Conservation (phyloP, 1,140 invertebrate genomes). For the Parasteatoda tepidariorum region DNA sequence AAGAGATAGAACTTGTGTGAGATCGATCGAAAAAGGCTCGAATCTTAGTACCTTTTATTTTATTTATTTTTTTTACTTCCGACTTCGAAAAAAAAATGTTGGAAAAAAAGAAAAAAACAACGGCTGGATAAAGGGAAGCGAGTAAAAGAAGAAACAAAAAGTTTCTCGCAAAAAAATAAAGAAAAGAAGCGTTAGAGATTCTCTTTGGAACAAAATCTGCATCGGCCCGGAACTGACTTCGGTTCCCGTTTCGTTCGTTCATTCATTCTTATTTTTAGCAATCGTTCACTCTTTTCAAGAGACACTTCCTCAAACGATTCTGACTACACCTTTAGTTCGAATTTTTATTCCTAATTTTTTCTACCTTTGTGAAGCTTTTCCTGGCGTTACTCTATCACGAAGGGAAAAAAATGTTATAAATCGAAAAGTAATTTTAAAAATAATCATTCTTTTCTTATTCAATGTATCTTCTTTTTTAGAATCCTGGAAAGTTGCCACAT, state of each 20-base stretch:
- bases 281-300: neutral
- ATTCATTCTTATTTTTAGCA: neutral
- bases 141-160: neutral
- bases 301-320: conserved; percentile 13
- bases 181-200: neutral
- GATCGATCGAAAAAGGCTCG: conserved; percentile 31
- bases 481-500: too few species aligned
- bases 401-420: neutral
- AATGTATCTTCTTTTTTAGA: neutral
- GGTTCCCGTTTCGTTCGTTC: conserved; percentile 15
- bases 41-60: conserved; percentile 18
- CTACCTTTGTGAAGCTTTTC: neutral
- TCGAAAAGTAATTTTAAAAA: neutral
- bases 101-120: conserved; percentile 24
- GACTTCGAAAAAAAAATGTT: neutral
- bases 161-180: neutral
- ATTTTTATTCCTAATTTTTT: neutral
- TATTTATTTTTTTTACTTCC: neutral
- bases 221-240: conserved; percentile 37
- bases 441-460: neutral
- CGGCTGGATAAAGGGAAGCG: neutral
- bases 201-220: conserved; percentile 41
- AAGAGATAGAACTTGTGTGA: conserved; percentile 18
- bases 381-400: neutral
- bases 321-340: neutral